A percentile compares a stretch with the other conserved stretches of the same genome.
Evolutionary conservation across 2,888 invertebrate genomes (phyloP).

Genomic region (Pyrrhia umbra): DNA sequence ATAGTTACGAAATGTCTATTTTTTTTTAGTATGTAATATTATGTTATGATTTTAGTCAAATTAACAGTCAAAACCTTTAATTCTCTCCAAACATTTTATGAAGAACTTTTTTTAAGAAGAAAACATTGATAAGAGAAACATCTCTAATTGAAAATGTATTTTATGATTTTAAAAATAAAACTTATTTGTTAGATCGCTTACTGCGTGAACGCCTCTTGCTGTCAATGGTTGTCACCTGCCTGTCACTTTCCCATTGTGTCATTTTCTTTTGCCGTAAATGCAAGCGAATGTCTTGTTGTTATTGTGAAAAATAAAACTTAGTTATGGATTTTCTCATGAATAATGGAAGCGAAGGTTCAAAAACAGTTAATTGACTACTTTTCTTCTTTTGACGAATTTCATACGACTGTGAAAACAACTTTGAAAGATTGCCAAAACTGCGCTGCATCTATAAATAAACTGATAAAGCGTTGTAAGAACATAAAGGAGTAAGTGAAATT

Average conservation of each 20-base stretch:
- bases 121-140: no score
- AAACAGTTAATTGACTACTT: slow-evolving; percentile 89
- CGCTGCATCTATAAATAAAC: slow-evolving; percentile 87
- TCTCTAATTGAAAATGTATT: no score
- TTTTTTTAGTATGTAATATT: no score
- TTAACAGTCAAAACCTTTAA: no score
- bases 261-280: slow-evolving; percentile 14
- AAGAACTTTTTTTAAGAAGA: no score
- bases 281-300: slow-evolving; percentile 23
- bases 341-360: slow-evolving; percentile 87
- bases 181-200: no score
- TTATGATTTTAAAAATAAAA: no score
- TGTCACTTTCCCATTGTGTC: slow-evolving; percentile 12
- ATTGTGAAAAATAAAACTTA: slow-evolving; percentile 37
- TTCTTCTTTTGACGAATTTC: slow-evolving; percentile 86
- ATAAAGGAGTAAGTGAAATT: slow-evolving; percentile 84
- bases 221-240: slow-evolving; percentile 16
- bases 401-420: slow-evolving; percentile 83
- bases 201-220: slow-evolving; percentile 16
- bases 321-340: slow-evolving; percentile 66
- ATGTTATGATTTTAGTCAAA: no score
- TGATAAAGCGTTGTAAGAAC: slow-evolving; percentile 86
- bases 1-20: neutral
- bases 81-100: no score
- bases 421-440: slow-evolving; percentile 88